Percentiles rank a stretch among this genome's conserved stretches.
phyloP scores from a whole-genome alignment of 2,888 invertebrate species.

The Drosophila meridiana region DNA sequence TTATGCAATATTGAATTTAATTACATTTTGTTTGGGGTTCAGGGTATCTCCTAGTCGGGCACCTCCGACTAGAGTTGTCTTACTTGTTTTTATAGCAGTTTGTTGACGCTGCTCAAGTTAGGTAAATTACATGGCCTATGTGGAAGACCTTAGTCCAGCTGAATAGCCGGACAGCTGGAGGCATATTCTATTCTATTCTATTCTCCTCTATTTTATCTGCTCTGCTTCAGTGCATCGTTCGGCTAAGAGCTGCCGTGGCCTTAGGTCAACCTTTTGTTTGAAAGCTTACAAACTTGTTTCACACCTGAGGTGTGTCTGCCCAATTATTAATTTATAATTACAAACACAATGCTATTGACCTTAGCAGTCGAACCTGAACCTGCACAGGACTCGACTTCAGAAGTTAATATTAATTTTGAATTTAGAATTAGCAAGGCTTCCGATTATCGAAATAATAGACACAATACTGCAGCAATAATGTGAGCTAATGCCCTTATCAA shows the following conservation, averaged over 20 bases:
- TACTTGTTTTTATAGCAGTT: constrained; percentile 37
- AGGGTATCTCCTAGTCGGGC: no score
- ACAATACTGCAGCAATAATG: background rate
- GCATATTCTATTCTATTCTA: constrained; percentile 26
- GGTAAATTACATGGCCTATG: constrained; percentile 30
- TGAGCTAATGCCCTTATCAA: background rate
- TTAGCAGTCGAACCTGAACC: background rate
- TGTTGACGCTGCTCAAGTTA: constrained; percentile 48
- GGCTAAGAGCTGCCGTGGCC: constrained; percentile 32
- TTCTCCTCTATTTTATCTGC: constrained; percentile 3
- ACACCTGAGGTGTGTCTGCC: constrained; percentile 23
- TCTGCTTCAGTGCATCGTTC: constrained; percentile 7
- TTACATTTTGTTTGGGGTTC: no score
- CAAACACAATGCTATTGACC: background rate
- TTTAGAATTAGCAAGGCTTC: background rate
- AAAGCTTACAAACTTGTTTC: constrained; percentile 18
- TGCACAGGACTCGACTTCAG: background rate
- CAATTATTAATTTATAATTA: constrained; percentile 57
- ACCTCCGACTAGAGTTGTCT: no score
- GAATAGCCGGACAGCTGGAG: background rate
- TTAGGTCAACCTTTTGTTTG: constrained; percentile 26
- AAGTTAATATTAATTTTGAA: background rate
- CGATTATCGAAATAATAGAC: background rate
- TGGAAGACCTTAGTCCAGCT: constrained; percentile 25
- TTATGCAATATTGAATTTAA: no score